Evolutionary conservation across 2,113 vertebrate species (phyloP).

Genomic region (Dipodomys spectabilis): DNA sequence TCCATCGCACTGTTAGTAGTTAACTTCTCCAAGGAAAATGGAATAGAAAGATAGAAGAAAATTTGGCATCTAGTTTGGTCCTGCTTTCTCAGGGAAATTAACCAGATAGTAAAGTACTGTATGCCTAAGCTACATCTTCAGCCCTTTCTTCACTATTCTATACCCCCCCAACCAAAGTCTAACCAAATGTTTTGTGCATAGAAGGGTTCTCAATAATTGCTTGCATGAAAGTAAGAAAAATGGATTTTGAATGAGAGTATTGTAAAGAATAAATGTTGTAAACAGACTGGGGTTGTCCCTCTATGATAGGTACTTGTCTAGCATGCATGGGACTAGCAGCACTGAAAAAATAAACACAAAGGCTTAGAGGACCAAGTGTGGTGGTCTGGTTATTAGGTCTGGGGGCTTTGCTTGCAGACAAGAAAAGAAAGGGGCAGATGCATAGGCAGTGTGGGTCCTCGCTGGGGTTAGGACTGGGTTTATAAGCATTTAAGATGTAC

Average conservation of each 20-base stretch:
- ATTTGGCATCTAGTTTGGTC: not conserved
- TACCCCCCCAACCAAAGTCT: not conserved
- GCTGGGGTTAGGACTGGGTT: no score
- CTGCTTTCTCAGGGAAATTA: constrained; percentile 34
- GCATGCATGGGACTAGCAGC: no score
- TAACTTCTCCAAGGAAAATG: not conserved
- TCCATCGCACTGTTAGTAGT: not conserved
- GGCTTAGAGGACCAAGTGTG: no score
- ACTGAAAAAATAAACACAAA: no score
- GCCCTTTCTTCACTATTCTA: not conserved
- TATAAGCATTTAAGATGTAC: no score
- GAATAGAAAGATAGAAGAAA: not conserved
- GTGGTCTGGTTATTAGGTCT: no score
- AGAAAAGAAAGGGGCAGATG: no score
- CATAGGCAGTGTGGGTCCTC: no score
- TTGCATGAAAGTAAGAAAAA: not conserved
- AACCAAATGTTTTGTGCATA: not conserved
- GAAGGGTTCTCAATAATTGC: not conserved
- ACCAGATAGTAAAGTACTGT: not conserved
- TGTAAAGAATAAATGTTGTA: not conserved
- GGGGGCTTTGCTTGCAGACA: no score
- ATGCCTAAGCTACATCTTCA: not conserved
- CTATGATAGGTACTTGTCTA: not conserved
- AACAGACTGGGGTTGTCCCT: not conserved
- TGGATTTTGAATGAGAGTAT: not conserved